Evolutionary conservation across 2,888 invertebrate species (phyloP), one percentile per base, ranked within the genome.

Genomic region (Alloplasta piceator): DNA sequence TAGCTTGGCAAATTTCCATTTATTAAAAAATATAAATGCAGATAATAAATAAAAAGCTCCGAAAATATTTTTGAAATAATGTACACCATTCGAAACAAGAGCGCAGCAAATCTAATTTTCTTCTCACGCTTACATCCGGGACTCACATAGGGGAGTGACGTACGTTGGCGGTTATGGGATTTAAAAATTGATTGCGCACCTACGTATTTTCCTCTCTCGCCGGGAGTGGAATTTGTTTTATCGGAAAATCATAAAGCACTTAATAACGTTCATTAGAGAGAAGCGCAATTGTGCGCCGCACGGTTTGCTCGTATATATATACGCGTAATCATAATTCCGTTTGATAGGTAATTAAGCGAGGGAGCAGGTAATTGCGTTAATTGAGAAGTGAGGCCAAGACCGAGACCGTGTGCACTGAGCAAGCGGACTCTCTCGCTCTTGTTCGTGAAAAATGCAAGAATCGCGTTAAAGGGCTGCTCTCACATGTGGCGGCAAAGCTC

Each of bases 181-280:
- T 90, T 48, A 90, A 90, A 87, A 88, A 86, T 88, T 87, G 87
- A 90, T 89, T 89, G 86, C 87, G 66, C 66, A 72, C 63, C 74
- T n/a, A 36, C 12, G 36, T 58, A 39, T 61, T 50, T 48, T 52
- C 68, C 36, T 50, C 60, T 46, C 58, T 43, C 46, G 68, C 50
- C 38, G 43, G 58, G 83, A 80, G 60, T 82, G 74, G 84, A 83
- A 84, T 85, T 89, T 91, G 85, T 84, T 90, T 91, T 91, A 91
- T 91, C 90, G 89, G 88, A 90, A 91, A 92, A 91, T 92, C 91
- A 89, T 91, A 90, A 90, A 90, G 89, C 88, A 91, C 91, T 91
- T 92, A 92, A 91, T 91, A 91, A 88, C 89, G 86, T 90, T 91
- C 91, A 89, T 91, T 91, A 91, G 87, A 87, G 88, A 82, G 83